Evolutionary conservation across 2,113 vertebrate genomes (phyloP).

Genomic region (Hydropotes inermis): DNA sequence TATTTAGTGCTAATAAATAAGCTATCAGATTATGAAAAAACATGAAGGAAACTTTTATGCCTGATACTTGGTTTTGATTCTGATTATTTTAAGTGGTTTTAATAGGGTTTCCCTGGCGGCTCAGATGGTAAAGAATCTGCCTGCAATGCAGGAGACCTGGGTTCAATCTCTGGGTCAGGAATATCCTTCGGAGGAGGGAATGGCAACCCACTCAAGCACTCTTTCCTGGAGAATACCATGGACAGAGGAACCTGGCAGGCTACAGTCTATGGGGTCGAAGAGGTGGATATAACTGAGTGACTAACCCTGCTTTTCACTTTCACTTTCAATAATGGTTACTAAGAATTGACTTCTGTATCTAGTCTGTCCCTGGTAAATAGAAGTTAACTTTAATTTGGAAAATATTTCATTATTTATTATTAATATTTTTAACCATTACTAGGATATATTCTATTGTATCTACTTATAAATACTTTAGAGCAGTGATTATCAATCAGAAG

Average conservation of each 20-base stretch:
- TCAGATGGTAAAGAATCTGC: too few species aligned
- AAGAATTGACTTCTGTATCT: not conserved
- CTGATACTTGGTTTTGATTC: not conserved
- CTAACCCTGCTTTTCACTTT: too few species aligned
- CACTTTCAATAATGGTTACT: too few species aligned
- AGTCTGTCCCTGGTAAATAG: not conserved
- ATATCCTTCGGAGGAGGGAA: too few species aligned
- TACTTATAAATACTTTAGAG: not conserved
- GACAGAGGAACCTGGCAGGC: too few species aligned
- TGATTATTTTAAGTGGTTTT: not conserved
- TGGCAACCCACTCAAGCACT: too few species aligned
- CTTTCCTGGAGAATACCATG: too few species aligned
- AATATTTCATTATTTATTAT: not conserved
- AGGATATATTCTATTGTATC: not conserved
- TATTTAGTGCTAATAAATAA: not conserved
- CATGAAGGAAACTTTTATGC: not conserved
- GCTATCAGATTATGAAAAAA: not conserved
- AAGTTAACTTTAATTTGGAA: slow-evolving; percentile 24
- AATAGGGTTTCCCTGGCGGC: not conserved
- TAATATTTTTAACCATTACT: not conserved
- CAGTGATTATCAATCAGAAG: not conserved
- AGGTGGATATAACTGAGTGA: too few species aligned
- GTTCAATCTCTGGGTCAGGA: too few species aligned
- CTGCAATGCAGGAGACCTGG: too few species aligned
- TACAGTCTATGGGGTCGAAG: too few species aligned